Evolutionary conservation across 2,113 vertebrate species (phyloP), one percentile per base, ranked within the genome.

Genomic region (Toxotes chatareus): DNA sequence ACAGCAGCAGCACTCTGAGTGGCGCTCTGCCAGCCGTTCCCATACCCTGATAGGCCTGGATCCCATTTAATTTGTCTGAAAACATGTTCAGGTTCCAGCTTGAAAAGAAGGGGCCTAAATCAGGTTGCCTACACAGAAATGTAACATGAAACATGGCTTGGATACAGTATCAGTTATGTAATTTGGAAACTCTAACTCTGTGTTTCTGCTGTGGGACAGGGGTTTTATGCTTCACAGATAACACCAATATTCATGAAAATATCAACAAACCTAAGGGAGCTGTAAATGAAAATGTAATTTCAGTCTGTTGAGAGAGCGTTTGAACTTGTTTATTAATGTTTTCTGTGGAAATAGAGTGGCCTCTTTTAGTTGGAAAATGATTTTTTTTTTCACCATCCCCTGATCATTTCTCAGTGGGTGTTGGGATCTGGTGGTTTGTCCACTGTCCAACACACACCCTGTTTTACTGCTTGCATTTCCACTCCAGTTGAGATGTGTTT

Each of bases 401-500:
- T 60, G 68, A 51, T 83, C 6, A 61, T 83, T 17, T 66, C 73
- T 38, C 19, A 4, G 31, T 67, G 40, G 36, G 31, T 17, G 32
- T 40, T 69, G 80, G 64, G 62, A 62, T 76, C 27, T 82, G 67
- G 68, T 47, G 70, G 79, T 79, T 79, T 77, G 72, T 74, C 68
- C 68, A 42, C 32, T 19, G 23, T 76, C 76, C 70, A 67, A 53
- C 64, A 71, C 59, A 44, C 64, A 49, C 67, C 56, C 44, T 21
- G 12, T 53, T 84, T 75, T 21, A 44, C 61, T 56, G 16, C 31
- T 51, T 21, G 17, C 17, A 5, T 85, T 75, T 83, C 77, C 74
- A 74, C 51, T 78, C 76, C 53, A 63, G 38, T 64, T 55, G 42
- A 61, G 67, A 79, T 60, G 70, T 57, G 34, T 77, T 63, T 70